These are phyloP conservation scores for Trematomus loennbergii DNA, from an alignment of 2,113 vertebrate species.

Conservation along the genomic window DNA sequence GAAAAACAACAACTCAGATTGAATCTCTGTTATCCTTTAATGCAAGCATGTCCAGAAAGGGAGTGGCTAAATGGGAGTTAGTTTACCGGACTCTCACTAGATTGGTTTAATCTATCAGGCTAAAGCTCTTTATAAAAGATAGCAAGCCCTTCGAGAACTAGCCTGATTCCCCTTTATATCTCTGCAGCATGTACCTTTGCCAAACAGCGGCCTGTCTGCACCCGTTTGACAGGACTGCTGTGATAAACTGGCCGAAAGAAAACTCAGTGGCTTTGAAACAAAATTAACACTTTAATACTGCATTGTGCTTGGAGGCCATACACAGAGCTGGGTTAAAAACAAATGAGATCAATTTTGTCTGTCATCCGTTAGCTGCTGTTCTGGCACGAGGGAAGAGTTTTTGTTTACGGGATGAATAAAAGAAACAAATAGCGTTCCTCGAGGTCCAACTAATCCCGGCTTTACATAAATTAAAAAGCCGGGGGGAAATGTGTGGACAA, in stretches of 20 bases:
- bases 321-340: constrained; percentile 52
- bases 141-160: constrained; percentile 22
- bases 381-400: constrained; percentile 41
- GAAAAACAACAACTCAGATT: background rate
- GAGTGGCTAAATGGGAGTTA: too few relatives aligned
- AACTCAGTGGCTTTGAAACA: constrained; percentile 52
- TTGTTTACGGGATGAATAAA: constrained; percentile 57
- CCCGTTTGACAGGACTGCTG: background rate
- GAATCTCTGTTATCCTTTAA: too few relatives aligned
- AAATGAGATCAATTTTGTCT: constrained; percentile 47
- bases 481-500: constrained; percentile 32
- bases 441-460: constrained; percentile 65
- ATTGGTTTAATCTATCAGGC: constrained; percentile 56
- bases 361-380: constrained; percentile 42
- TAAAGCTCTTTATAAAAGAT: constrained; percentile 52
- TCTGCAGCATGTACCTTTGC: constrained; percentile 20
- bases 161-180: constrained; percentile 35
- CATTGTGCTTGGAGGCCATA: constrained; percentile 51
- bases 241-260: constrained; percentile 42
- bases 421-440: constrained; percentile 61
- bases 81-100: too few relatives aligned
- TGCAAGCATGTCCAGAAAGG: too few relatives aligned
- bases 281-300: constrained; percentile 61
- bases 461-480: constrained; percentile 70
- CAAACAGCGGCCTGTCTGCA: constrained; percentile 17